Conservation (phyloP, 1,140 invertebrate genomes). For the Homarus americanus region DNA sequence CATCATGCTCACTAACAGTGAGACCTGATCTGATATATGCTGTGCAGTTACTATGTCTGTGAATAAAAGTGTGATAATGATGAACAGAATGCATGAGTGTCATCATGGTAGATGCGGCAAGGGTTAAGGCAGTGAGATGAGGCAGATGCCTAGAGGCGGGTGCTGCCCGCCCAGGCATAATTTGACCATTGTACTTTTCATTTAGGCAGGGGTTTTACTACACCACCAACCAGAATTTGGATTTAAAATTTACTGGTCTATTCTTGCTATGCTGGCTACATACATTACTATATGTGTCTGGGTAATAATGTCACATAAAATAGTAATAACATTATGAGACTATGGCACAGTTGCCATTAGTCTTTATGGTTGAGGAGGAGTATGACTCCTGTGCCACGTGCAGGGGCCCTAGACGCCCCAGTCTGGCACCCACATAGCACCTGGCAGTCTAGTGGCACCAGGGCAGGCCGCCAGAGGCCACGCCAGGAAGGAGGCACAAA, state of each 20-base stretch:
- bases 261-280: conserved; percentile 38
- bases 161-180: neutral
- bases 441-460: neutral
- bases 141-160: neutral
- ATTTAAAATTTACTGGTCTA: conserved; percentile 15
- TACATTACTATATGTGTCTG: conserved; percentile 30
- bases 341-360: conserved; percentile 25
- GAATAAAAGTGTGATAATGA: conserved; percentile 8
- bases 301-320: conserved; percentile 29
- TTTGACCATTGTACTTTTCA: neutral
- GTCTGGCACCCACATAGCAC: conserved; percentile 13
- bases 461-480: conserved; percentile 1
- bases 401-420: conserved; percentile 15
- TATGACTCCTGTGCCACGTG: conserved; percentile 5
- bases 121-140: neutral
- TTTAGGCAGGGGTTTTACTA: neutral
- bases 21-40: neutral
- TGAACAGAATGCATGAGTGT: neutral
- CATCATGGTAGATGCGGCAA: neutral
- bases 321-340: conserved; percentile 24
- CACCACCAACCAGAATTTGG: neutral
- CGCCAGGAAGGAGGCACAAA: conserved; percentile 28
- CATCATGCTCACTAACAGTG: conserved; percentile 33
- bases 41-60: conserved; percentile 23
- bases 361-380: conserved; percentile 10